These are phyloP conservation scores for Dipodomys merriami DNA, from an alignment of 2,113 vertebrate species.

Conservation along the genomic window DNA sequence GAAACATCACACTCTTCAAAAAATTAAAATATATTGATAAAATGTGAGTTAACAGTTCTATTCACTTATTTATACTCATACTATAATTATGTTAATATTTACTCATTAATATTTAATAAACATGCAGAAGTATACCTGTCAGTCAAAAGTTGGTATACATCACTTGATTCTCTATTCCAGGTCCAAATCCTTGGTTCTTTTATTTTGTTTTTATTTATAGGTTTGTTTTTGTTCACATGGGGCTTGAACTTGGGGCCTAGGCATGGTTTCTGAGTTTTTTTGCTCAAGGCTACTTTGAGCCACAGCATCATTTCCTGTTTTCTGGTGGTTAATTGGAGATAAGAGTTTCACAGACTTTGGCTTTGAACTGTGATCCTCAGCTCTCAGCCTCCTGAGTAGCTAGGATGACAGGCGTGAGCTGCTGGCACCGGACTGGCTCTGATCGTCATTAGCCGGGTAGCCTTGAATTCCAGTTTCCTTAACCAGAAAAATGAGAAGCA, in stretches of 20 bases:
- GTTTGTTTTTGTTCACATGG: too few species aligned
- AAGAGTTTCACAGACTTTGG: too few species aligned
- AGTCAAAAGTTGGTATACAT: not conserved
- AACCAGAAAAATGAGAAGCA: not conserved
- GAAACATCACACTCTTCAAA: not conserved
- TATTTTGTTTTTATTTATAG: too few species aligned
- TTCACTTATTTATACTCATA: not conserved
- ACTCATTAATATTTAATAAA: not conserved
- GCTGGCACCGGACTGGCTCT: not conserved
- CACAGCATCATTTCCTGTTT: too few species aligned
- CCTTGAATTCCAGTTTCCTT: not conserved
- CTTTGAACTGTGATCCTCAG: too few species aligned
- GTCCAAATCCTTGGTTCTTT: not conserved
- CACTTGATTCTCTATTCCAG: not conserved
- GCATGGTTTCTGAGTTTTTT: too few species aligned
- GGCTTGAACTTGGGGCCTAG: too few species aligned
- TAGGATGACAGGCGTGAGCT: too few species aligned
- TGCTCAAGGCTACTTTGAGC: too few species aligned
- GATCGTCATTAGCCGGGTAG: not conserved
- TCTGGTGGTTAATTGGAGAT: too few species aligned
- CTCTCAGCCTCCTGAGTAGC: too few species aligned
- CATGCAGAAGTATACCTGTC: not conserved
- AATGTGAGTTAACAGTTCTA: not conserved
- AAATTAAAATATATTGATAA: not conserved
- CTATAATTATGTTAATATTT: too few species aligned